phyloP scores from a whole-genome alignment of 2,797 vertebrate species.

The Acipenser ruthenus region DNA sequence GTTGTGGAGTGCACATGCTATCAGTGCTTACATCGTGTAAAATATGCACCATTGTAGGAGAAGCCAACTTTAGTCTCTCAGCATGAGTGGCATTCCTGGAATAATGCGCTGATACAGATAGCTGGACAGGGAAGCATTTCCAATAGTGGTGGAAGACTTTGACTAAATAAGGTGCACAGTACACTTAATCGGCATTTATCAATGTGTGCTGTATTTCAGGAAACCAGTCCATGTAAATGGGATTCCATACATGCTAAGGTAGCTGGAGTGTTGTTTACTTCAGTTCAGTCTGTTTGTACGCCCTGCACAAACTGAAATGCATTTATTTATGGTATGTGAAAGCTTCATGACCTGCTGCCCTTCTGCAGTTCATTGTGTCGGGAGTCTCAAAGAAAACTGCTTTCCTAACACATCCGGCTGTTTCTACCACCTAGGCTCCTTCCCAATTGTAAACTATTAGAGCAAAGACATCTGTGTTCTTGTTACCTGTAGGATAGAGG shows the following conservation, averaged over 20 bases:
- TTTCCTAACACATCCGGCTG: constrained; percentile 38
- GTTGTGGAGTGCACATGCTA: constrained; percentile 51
- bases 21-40: constrained; percentile 54
- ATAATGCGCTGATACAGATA: constrained; percentile 11
- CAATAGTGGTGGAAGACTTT: no score
- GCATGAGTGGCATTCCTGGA: constrained; percentile 50
- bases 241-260: no score
- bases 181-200: no score
- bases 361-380: constrained; percentile 51
- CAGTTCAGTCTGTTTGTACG: constrained; percentile 32
- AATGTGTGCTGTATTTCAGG: no score
- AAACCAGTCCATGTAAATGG: no score
- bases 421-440: constrained; percentile 47
- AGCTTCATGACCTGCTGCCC: constrained; percentile 38
- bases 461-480: constrained; percentile 28
- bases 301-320: constrained; percentile 38
- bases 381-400: constrained; percentile 42
- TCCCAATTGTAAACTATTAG: constrained; percentile 45
- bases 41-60: constrained; percentile 63
- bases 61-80: constrained; percentile 55
- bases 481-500: constrained; percentile 29
- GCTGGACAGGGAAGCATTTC: not conserved
- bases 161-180: no score
- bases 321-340: constrained; percentile 63
- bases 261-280: constrained; percentile 38